Evolutionary conservation across 2,888 invertebrate species (phyloP), one percentile per base, ranked within the genome.

Genomic region (Alsophila aescularia): DNA sequence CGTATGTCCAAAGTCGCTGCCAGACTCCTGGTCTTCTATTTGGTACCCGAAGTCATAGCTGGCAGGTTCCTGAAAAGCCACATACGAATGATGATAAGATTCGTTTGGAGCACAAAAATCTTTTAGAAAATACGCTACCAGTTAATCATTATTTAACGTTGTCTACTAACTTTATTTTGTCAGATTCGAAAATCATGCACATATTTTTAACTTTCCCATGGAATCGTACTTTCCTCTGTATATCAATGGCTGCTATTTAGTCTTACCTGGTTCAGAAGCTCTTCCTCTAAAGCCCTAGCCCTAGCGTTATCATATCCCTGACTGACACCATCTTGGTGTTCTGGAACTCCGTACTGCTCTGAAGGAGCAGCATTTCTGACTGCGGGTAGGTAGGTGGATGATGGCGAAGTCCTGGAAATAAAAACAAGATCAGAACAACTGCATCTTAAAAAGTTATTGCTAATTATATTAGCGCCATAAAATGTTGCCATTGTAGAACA

Each of bases 1-100:
- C 64, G 92, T 86, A 73, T 95, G 95, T 0, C 95, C 95, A 64
- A 94, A 95, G 71, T 94, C 94, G 49, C 93, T 93, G 52, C 94
- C 94, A 0, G 93, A 92, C 53, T 92, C 92, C 42, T 88, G 92
- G 60, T 94, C 94, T 60, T 92, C 93, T 15, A 95, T 94, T 76
- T 94, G 93, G 79, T 95, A 95, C 21, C 93, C 86, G 73, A 94
- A 95, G 71, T 94, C 93, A 74, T 94, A 95, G 79, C 93, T 94
- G 5, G 94, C 94, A 58, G 94, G 94, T 57, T 93, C 94, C 92
- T 94, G 70, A 0, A n/a, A n/a, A 62, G 52, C 27, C 7, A 9
- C 2, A 32, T 2, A 18, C 0, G 8, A 24, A 2, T 24, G n/a
- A 5, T 24, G 24, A 7, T 24, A 7, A 24, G 24, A 24, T 24